Evolutionary conservation across 2,113 vertebrate species (phyloP).

Genomic region (Accipiter virgatus): DNA sequence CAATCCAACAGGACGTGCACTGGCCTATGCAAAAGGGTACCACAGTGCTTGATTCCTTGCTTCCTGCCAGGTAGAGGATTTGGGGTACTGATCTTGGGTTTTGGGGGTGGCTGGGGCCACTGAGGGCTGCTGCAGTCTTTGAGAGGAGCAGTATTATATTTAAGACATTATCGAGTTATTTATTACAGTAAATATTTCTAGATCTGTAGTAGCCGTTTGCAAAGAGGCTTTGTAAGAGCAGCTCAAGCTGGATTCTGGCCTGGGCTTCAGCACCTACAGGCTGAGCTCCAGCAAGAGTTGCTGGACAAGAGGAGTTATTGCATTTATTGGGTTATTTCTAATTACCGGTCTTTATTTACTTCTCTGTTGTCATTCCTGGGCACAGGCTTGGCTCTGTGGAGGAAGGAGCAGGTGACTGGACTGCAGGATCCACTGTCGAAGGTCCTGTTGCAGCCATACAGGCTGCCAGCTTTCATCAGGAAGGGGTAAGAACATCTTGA

Average conservation of each 20-base stretch:
- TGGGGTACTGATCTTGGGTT: not conserved
- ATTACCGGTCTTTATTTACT: not conserved
- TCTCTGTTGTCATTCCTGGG: not conserved
- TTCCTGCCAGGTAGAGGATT: slow-evolving; percentile 39
- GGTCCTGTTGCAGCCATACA: slow-evolving; percentile 31
- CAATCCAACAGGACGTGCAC: not conserved
- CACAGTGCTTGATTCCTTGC: not conserved
- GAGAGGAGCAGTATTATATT: not conserved
- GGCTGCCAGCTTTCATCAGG: slow-evolving; percentile 25
- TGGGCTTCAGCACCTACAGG: not conserved
- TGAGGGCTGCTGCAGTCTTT: not conserved
- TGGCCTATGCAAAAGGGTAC: not conserved
- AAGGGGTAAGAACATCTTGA: slow-evolving; percentile 34
- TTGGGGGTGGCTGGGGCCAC: not conserved
- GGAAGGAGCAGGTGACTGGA: slow-evolving; percentile 18
- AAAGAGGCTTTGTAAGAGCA: not conserved
- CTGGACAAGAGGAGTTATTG: not conserved
- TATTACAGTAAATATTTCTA: not conserved
- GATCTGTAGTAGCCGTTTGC: not conserved
- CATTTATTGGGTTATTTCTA: not conserved
- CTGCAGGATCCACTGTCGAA: slow-evolving; percentile 30
- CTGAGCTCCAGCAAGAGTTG: not conserved
- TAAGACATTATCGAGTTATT: not conserved
- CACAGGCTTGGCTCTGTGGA: slow-evolving; percentile 36
- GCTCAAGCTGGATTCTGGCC: not conserved